These are phyloP conservation scores for Plutomurus gul DNA, from an alignment of 1,140 invertebrate species.

Conservation along the genomic window DNA sequence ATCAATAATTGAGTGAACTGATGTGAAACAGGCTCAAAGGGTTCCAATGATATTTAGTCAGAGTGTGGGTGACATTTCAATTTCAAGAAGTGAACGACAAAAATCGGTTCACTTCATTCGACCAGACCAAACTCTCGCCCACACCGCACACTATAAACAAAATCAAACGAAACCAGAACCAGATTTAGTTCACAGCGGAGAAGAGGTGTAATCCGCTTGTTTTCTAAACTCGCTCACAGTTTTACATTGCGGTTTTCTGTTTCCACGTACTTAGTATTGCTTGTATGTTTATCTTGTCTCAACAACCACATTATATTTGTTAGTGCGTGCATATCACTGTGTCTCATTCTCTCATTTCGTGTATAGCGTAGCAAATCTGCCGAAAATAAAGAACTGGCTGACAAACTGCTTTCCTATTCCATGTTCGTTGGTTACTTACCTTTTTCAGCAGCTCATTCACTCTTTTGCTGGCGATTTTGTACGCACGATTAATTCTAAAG, in stretches of 20 bases:
- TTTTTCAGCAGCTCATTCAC: neutral
- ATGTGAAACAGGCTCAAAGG: conserved; percentile 33
- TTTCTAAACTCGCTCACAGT: neutral
- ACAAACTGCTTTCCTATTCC: neutral
- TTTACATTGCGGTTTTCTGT: neutral
- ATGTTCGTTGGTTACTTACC: neutral
- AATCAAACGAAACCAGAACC: conserved; percentile 1
- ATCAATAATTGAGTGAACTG: conserved; percentile 34
- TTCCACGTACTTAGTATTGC: too few species aligned
- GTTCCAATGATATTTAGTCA: conserved; percentile 12
- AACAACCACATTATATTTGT: too few species aligned
- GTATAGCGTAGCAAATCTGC: too few species aligned
- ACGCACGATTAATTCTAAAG: conserved; percentile 44
- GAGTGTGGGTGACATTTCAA: conserved; percentile 48
- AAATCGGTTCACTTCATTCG: too few species aligned
- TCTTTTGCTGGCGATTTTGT: conserved; percentile 15
- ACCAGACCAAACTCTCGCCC: too few species aligned
- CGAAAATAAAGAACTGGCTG: too few species aligned
- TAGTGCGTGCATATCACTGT: too few species aligned
- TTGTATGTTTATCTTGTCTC: too few species aligned
- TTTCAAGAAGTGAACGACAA: conserved; percentile 26
- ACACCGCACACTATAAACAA: conserved; percentile 6
- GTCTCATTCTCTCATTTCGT: too few species aligned
- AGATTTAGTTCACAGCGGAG: neutral
- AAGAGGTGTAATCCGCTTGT: conserved; percentile 22